These are phyloP conservation scores for Tragelaphus scriptus DNA, from an alignment of 2,113 vertebrate genomes.

Conservation along the genomic window DNA sequence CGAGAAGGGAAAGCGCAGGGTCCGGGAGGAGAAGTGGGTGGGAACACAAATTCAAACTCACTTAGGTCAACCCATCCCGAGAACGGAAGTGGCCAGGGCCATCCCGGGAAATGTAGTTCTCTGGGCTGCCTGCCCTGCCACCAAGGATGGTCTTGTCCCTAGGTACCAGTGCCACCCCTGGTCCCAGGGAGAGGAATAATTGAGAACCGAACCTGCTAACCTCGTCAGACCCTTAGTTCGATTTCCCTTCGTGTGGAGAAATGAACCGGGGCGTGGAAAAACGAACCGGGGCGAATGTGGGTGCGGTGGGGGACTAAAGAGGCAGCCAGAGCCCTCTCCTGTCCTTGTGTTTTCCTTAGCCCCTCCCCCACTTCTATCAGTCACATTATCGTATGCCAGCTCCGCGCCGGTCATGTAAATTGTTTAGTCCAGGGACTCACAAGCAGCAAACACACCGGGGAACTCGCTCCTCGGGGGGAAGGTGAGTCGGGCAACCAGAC, in stretches of 20 bases:
- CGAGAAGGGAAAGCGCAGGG: neutral
- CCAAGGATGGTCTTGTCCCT: neutral
- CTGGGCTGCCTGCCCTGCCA: no score
- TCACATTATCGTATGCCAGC: neutral
- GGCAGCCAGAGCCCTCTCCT: neutral
- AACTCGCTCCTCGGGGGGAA: neutral
- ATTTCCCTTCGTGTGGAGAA: neutral
- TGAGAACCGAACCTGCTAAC: neutral
- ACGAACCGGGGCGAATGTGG: neutral
- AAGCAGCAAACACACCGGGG: neutral
- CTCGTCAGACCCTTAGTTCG: neutral
- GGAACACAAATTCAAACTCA: conserved; percentile 34
- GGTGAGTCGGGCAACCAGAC: neutral
- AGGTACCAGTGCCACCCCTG: neutral
- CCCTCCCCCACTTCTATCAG: neutral
- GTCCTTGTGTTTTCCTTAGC: neutral
- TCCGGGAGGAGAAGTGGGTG: neutral
- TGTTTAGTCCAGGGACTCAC: neutral
- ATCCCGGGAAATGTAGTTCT: conserved; percentile 60
- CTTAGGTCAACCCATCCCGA: neutral
- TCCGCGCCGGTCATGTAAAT: neutral
- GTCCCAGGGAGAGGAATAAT: neutral
- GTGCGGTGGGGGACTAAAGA: neutral
- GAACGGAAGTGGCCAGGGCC: neutral
- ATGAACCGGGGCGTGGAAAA: neutral